Base-by-base conservation (phyloP, 2,888 invertebrate genomes). In the Fabriciana adippe region DNA sequence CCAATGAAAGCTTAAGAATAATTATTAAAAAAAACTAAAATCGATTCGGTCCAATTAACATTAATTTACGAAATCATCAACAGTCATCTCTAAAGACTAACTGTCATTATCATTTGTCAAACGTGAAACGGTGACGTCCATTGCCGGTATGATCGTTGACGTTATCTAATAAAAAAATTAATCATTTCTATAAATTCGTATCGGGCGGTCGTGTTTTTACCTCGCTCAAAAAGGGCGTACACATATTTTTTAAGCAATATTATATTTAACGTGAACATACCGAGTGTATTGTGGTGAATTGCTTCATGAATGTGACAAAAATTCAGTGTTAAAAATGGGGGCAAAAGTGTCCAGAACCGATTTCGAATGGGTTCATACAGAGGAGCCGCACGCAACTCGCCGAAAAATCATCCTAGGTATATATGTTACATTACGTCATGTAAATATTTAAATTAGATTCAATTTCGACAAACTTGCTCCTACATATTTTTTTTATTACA, bases 281-380 rank as follows among this genome's bases (percentile, higher is more conserved):
- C 26, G n/a, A 31, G 13, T 48, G 13, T 16, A n/a, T 11, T 26
- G 11, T 1, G 48, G 48, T 47, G 26, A 48, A 31, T 59, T 0
- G 4, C n/a, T 41, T 31, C 15, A 16, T 53, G 21, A 47, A 35
- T 60, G 59, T 60, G 66, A 55, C 11, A 2, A 18, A 11, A 41
- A 55, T 51, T 67, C 55, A 35, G 69, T 69, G 67, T 59, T 66
- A 74, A 92, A 82, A 78, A 99, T 99, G 99, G 99, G 99, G 70
- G 97, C 98, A 76, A 95, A 95, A 81, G 98, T 99, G 56, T 97
- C 99, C 26, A 95, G 98, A 80, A 96, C 95, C 1, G 99, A 99
- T 92, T 99, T 99, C 84, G 99, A 99, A 86, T 99, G 99, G 99
- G 95, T 95, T 53, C 98, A 98, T 80, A 98, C 97, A 0, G 99